These are phyloP conservation scores for Clepsis dumicolana DNA, from an alignment of 2,888 invertebrate genomes.

Conservation along the genomic window DNA sequence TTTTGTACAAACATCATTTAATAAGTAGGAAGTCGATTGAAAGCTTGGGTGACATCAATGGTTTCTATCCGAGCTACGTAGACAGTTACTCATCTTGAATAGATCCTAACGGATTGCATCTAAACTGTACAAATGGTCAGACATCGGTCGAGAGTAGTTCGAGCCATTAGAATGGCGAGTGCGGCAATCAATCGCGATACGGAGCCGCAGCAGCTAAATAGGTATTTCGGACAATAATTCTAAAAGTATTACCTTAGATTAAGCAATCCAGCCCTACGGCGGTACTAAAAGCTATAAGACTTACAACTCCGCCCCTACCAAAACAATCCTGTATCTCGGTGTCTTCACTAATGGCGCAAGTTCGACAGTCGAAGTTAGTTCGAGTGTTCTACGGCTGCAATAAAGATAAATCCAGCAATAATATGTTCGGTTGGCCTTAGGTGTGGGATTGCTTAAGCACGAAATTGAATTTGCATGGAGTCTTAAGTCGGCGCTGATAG, in stretches of 20 bases:
- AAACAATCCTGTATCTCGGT: slow-evolving; percentile 85
- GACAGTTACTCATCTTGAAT: slow-evolving; percentile 40
- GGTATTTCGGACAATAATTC: slow-evolving; percentile 56
- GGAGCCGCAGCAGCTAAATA: slow-evolving; percentile 21
- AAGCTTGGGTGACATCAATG: slow-evolving; percentile 43
- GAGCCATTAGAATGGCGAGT: slow-evolving; percentile 12
- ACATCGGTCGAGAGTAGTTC: slow-evolving; percentile 15
- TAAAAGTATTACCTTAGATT: slow-evolving; percentile 76
- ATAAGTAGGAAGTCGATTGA: slow-evolving; percentile 51
- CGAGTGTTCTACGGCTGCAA: slow-evolving; percentile 84
- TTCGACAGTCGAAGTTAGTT: slow-evolving; percentile 86
- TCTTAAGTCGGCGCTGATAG: slow-evolving; percentile 82
- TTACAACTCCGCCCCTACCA: slow-evolving; percentile 84
- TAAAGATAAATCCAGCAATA: slow-evolving; percentile 87
- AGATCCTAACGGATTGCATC: slow-evolving; percentile 35
- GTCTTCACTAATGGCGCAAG: slow-evolving; percentile 85
- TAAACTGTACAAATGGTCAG: slow-evolving; percentile 23
- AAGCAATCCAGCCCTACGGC: slow-evolving; percentile 78
- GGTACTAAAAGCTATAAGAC: slow-evolving; percentile 85
- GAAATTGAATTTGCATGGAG: slow-evolving; percentile 86
- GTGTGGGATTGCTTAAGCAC: slow-evolving; percentile 82
- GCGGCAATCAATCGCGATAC: slow-evolving; percentile 21
- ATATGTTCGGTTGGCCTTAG: slow-evolving; percentile 84
- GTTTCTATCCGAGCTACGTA: slow-evolving; percentile 13
- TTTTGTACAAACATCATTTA: slow-evolving; percentile 68